Evolutionary conservation across 2,888 invertebrate species (phyloP).

Genomic region (Tetranychus piercei): DNA sequence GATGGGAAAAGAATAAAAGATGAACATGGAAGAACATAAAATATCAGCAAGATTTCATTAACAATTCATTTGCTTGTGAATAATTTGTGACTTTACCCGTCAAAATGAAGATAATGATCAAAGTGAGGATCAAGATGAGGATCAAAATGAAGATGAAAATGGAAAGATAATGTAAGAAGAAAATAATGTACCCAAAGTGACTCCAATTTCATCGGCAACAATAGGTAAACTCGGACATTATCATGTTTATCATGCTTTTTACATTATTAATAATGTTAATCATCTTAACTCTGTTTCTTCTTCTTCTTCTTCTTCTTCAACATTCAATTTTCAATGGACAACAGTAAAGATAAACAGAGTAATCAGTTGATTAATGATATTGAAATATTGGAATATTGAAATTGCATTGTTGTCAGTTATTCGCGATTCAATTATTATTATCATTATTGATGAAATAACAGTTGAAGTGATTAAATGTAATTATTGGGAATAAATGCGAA

Average conservation of each 20-base stretch:
- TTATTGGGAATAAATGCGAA: not conserved
- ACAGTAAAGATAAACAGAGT: not conserved
- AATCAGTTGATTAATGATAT: not conserved
- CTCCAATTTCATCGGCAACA: too few species aligned
- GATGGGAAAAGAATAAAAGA: too few species aligned
- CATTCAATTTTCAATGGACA: not conserved
- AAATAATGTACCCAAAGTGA: too few species aligned
- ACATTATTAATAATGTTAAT: too few species aligned
- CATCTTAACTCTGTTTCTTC: not conserved
- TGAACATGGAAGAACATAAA: not conserved
- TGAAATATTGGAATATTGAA: too few species aligned
- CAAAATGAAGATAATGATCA: not conserved
- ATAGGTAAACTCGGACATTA: too few species aligned
- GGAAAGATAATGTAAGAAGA: not conserved
- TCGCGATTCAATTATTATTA: not conserved
- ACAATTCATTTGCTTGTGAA: not conserved
- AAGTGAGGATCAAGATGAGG: not conserved
- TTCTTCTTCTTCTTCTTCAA: not conserved
- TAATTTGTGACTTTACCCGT: not conserved
- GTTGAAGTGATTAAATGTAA: not conserved
- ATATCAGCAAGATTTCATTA: not conserved
- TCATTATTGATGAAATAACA: not conserved
- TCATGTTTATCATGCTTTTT: too few species aligned
- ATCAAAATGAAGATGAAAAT: not conserved
- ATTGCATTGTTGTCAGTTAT: too few species aligned